Evolutionary conservation across 30 jellyfish, hydroid and myxozoan genomes (phyloP).

Genomic region (Pelagia noctiluca): DNA sequence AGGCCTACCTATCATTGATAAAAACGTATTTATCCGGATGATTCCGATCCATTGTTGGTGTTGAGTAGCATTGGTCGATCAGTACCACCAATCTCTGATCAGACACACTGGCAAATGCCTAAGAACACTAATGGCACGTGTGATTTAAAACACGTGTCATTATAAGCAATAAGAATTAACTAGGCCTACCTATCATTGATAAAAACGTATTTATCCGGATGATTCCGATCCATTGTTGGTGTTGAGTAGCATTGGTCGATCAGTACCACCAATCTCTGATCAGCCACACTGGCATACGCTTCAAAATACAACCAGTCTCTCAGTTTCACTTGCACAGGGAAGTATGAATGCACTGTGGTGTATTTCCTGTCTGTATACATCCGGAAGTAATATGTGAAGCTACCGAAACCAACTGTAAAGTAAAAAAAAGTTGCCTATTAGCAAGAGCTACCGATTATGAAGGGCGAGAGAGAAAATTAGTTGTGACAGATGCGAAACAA

Average conservation of each 20-base stretch:
- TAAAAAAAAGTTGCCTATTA: neutral
- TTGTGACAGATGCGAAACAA: neutral
- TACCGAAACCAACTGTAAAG: neutral
- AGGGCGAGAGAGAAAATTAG: neutral
- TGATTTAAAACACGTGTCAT: neutral
- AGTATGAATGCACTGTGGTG: neutral
- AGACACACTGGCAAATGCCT: neutral
- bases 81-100: too few species aligned
- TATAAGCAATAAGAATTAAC: neutral
- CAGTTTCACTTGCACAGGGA: neutral
- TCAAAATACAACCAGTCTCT: neutral
- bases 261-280: neutral
- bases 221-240: conserved; percentile 33
- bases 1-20: neutral
- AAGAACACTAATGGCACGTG: neutral
- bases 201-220: conserved; percentile 20
- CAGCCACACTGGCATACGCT: neutral
- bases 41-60: neutral
- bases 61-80: neutral
- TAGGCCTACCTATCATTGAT: neutral
- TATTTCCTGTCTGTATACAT: neutral
- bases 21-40: neutral
- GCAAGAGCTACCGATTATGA: too few species aligned
- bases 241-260: conserved; percentile 38
- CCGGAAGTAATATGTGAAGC: neutral